Conservation (phyloP, 1,140 invertebrate species). For the Lutraria rhynchaena region DNA sequence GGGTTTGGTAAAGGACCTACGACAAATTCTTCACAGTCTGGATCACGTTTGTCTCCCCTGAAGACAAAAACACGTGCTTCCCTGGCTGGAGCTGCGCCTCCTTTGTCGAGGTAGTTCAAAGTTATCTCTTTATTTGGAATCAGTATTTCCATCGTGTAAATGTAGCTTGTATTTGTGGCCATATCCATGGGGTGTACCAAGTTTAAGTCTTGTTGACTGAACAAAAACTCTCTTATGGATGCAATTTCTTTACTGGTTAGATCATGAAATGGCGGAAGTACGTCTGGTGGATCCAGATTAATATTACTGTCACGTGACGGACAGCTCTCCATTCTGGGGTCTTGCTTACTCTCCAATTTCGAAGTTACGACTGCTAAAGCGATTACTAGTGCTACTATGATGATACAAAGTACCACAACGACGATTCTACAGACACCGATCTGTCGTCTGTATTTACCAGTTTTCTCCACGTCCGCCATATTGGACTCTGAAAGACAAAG, state of each 20-base stretch:
- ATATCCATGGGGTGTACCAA: constrained; percentile 41
- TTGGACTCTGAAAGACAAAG: background rate
- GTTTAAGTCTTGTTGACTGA: constrained; percentile 57
- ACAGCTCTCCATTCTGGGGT: no score
- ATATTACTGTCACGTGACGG: background rate
- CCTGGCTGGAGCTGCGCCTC: constrained; percentile 58
- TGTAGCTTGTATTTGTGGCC: constrained; percentile 50
- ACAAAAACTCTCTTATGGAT: constrained; percentile 54
- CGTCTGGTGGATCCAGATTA: constrained; percentile 20
- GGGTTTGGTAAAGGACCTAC: constrained; percentile 67
- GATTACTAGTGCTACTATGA: constrained; percentile 30
- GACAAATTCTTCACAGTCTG: constrained; percentile 67
- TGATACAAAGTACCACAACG: constrained; percentile 17
- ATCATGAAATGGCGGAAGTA: constrained; percentile 56
- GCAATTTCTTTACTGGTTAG: constrained; percentile 58
- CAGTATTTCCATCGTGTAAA: constrained; percentile 68
- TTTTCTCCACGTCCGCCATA: background rate
- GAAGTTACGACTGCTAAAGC: constrained; percentile 17
- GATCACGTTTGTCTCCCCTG: constrained; percentile 59
- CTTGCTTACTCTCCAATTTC: no score
- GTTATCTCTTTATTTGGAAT: constrained; percentile 63
- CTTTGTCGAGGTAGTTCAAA: constrained; percentile 61
- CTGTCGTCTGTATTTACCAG: background rate
- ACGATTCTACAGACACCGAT: constrained; percentile 39
- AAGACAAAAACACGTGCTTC: constrained; percentile 67